Evolutionary conservation across 2,888 invertebrate species (phyloP), one percentile per base, ranked within the genome.

Genomic region (Chironomus riparius): DNA sequence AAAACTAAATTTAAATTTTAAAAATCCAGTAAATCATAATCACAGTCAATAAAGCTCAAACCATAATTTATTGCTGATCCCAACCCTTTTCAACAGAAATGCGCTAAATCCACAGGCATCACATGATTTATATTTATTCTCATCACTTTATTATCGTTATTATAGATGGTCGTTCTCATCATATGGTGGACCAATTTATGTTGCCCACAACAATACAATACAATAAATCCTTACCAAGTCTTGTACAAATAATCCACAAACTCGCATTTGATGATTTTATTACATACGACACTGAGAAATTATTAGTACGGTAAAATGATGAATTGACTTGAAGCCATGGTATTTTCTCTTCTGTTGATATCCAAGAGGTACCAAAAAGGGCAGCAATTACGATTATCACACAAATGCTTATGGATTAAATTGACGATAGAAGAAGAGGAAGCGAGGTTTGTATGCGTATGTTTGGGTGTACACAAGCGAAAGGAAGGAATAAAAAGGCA

Each of bases 261-360:
- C 84, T 84, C 24, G 84, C 84, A 79, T 83, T 84, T 13, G 84
- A 84, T 71, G 82, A 82, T 77, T 84, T 83, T 68, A 83, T 83
- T 48, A 84, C 79, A 78, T 82, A 83, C 78, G 82, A 83, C 13
- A 80, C 81, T 78, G 83, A 82, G 74, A 82, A 83, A 78, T 83
- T 83, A 38, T 82, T 81, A 21, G 38, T 62, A 24, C 24, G 65
- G 21, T 65, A 65, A 18, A 38, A 48, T 15, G 93, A 92, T 5
- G 92, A 91, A 83, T 94, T 94, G 83, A 89, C 91, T 72, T 87
- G 85, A 21, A 21, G 65, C 84, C 91, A 93, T 77, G 90, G 88
- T 86, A 95, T 89, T 82, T 92, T 92, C 83, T 95, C 95, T 82
- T 93, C 91, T 3, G 94, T 94, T 79, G 92, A 90, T 24, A 95